phyloP scores from a whole-genome alignment of 2,797 vertebrate genomes.

The Glossophaga mutica region DNA sequence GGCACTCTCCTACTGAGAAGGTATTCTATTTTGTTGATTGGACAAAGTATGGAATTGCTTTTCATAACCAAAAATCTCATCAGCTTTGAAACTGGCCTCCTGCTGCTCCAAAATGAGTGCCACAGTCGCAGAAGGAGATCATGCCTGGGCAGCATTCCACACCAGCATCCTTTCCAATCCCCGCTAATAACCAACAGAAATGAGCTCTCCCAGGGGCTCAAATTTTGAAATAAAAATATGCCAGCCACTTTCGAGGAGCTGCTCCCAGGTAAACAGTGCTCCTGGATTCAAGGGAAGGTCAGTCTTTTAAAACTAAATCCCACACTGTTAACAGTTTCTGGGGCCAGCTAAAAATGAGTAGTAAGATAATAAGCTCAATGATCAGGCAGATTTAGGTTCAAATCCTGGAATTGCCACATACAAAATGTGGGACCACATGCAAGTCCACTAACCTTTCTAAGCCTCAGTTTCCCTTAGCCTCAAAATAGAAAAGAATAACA shows the following conservation, averaged over 20 bases:
- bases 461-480: not conserved
- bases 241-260: not conserved
- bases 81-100: slow-evolving; percentile 48
- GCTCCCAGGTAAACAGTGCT: not conserved
- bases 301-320: slow-evolving; percentile 28
- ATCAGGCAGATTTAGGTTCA: slow-evolving; percentile 28
- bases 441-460: not conserved
- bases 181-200: slow-evolving; percentile 18
- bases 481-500: slow-evolving; percentile 29
- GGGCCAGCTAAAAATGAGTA: not conserved
- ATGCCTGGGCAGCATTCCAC: not conserved
- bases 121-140: not conserved
- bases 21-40: not conserved
- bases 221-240: not conserved
- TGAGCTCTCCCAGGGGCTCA: not conserved
- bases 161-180: not conserved
- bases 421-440: not conserved
- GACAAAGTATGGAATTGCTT: slow-evolving; percentile 44
- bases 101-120: slow-evolving; percentile 27
- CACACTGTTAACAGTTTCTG: not conserved
- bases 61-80: slow-evolving; percentile 48
- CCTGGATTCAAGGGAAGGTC: not conserved
- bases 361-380: not conserved
- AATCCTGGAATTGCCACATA: not conserved
- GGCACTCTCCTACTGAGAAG: slow-evolving; percentile 7